These are phyloP conservation scores for Hycleus phaleratus DNA, from an alignment of 1,140 invertebrate genomes.

Conservation along the genomic window DNA sequence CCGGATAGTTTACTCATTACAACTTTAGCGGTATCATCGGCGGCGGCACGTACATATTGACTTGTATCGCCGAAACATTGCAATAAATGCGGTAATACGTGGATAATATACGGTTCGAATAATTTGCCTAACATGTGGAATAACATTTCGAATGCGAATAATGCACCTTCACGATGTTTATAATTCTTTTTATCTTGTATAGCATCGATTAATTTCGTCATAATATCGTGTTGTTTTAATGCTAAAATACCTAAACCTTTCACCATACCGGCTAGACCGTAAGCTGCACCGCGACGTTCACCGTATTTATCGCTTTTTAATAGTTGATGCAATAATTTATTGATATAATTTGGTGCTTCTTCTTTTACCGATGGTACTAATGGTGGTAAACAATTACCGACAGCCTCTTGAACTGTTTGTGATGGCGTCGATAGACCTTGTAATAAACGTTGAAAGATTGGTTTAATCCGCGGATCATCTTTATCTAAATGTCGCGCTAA, in stretches of 20 bases:
- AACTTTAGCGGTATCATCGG: slow-evolving; percentile 89
- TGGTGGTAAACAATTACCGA: slow-evolving; percentile 91
- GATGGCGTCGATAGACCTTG: slow-evolving; percentile 92
- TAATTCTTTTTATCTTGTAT: slow-evolving; percentile 97
- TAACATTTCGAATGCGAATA: slow-evolving; percentile 97
- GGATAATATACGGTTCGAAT: slow-evolving; percentile 98
- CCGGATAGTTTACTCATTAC: slow-evolving; percentile 95
- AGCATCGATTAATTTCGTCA: slow-evolving; percentile 86
- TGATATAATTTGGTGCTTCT: slow-evolving; percentile 79
- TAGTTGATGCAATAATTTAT: slow-evolving; percentile 80
- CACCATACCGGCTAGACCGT: slow-evolving; percentile 81
- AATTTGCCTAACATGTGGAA: slow-evolving; percentile 90
- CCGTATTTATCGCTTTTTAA: slow-evolving; percentile 94
- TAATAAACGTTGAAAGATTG: slow-evolving; percentile 86
- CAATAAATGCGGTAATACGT: slow-evolving; percentile 90
- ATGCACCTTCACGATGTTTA: slow-evolving; percentile 84
- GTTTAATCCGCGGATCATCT: slow-evolving; percentile 78
- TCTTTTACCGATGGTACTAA: slow-evolving; percentile 87
- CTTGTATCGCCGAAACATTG: slow-evolving; percentile 94
- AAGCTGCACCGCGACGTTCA: slow-evolving; percentile 88
- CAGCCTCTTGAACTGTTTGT: slow-evolving; percentile 95
- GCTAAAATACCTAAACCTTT: slow-evolving; percentile 95
- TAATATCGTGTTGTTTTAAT: slow-evolving; percentile 92
- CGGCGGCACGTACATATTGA: slow-evolving; percentile 84
- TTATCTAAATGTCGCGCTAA: slow-evolving; percentile 91